Conservation (phyloP, 2,797 vertebrate genomes). For the Cossypha caffra region DNA sequence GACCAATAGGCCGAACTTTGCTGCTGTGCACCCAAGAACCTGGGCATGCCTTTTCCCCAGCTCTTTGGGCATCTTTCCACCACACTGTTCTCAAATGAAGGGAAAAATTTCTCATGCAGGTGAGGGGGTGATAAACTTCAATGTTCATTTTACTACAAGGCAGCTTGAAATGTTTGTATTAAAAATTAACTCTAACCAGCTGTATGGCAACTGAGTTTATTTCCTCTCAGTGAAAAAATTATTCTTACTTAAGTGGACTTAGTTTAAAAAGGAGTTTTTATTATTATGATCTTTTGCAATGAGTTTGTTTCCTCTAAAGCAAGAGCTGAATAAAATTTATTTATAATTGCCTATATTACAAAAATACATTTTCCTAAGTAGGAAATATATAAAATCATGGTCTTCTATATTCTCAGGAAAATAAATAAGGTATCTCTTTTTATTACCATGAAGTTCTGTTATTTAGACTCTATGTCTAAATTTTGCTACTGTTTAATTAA, state of each 20-base stretch:
- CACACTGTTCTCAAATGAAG: not conserved
- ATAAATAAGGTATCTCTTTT: conserved; percentile 53
- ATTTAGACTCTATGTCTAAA: not conserved
- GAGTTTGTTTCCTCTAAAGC: conserved; percentile 25
- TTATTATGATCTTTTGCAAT: not conserved
- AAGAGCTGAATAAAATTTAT: conserved; percentile 39
- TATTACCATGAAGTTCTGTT: conserved; percentile 36
- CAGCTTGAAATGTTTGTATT: not conserved
- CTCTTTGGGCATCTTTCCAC: not conserved
- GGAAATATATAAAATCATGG: not conserved
- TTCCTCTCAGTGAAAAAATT: not conserved
- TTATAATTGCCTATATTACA: conserved; percentile 51
- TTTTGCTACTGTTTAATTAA: conserved; percentile 37
- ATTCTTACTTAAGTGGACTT: not conserved
- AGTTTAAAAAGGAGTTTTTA: not conserved
- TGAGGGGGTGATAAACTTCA: not conserved
- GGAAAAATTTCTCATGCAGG: not conserved
- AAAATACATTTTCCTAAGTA: conserved; percentile 17
- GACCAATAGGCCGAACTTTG: not conserved
- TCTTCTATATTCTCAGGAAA: conserved; percentile 57
- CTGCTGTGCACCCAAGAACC: accelerated
- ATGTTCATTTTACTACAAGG: not conserved
- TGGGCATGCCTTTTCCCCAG: not conserved
- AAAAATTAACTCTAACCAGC: not conserved
- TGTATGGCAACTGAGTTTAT: not conserved